A percentile compares a stretch with the other conserved stretches of the same genome.
Evolutionary conservation across 2,888 invertebrate genomes (phyloP).

Genomic region (Diaprepes abbreviatus): DNA sequence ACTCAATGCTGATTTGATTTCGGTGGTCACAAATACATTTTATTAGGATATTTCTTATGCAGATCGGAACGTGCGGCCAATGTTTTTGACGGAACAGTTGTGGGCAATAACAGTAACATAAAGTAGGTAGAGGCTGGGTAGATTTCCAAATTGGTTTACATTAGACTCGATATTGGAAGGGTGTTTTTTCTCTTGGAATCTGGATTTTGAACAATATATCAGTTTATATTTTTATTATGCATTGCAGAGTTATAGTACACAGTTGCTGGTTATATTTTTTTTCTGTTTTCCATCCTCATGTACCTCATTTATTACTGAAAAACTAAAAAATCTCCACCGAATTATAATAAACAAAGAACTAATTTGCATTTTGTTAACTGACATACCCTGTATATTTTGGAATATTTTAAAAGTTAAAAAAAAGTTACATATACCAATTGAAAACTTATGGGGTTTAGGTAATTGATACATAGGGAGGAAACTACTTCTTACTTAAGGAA

Average conservation of each 20-base stretch:
- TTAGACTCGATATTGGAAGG: slow-evolving; percentile 35
- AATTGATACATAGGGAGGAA: too few relatives aligned
- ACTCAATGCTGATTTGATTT: slow-evolving; percentile 60
- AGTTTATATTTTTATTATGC: slow-evolving; percentile 11
- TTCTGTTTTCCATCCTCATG: too few relatives aligned
- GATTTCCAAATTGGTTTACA: slow-evolving; percentile 41
- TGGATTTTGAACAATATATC: slow-evolving; percentile 16
- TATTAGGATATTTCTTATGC: slow-evolving; percentile 57
- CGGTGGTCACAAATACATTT: slow-evolving; percentile 61
- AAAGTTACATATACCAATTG: too few relatives aligned
- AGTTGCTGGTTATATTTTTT: too few relatives aligned
- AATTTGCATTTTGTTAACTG: too few relatives aligned
- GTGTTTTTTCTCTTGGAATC: slow-evolving; percentile 6
- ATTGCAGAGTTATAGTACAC: neutral
- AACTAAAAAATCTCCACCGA: too few relatives aligned
- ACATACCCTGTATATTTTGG: too few relatives aligned
- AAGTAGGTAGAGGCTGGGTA: slow-evolving; percentile 54
- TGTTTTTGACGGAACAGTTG: slow-evolving; percentile 65
- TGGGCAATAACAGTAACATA: slow-evolving; percentile 67
- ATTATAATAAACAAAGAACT: too few relatives aligned
- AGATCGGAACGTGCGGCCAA: slow-evolving; percentile 58
- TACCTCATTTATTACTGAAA: too few relatives aligned
- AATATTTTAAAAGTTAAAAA: too few relatives aligned
- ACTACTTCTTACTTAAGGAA: too few relatives aligned
- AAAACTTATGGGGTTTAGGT: too few relatives aligned